Evolutionary conservation across 1,140 invertebrate species (phyloP).

Genomic region (Hyphantria cunea): DNA sequence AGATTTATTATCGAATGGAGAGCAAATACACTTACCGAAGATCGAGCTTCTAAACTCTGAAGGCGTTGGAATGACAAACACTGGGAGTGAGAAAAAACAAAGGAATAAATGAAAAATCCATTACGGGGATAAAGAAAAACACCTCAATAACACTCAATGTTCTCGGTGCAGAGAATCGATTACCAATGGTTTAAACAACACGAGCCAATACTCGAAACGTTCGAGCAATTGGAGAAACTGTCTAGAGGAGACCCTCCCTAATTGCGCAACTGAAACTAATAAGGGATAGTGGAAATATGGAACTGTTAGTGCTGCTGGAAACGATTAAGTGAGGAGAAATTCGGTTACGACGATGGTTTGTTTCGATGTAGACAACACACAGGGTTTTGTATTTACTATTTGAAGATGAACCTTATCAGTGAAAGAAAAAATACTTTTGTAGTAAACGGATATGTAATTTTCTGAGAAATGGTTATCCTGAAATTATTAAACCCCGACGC

Average conservation of each 20-base stretch:
- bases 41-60: conserved; percentile 14
- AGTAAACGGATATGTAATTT: too few relatives aligned
- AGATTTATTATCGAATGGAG: conserved; percentile 16
- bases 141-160: conserved; percentile 26
- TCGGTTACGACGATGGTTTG: background rate
- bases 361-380: too few relatives aligned
- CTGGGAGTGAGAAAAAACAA: conserved; percentile 18
- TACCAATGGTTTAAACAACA: conserved; percentile 20
- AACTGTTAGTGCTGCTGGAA: conserved; percentile 3
- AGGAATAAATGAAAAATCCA: conserved; percentile 26
- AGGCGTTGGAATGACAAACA: conserved; percentile 17
- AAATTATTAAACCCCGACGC: too few relatives aligned
- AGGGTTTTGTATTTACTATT: too few relatives aligned
- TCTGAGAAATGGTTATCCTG: too few relatives aligned
- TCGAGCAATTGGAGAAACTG: conserved; percentile 16
- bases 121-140: conserved; percentile 23
- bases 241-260: conserved; percentile 10
- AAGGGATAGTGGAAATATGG: conserved; percentile 6
- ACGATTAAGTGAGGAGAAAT: background rate
- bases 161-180: conserved; percentile 24
- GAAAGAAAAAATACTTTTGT: too few relatives aligned
- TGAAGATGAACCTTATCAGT: too few relatives aligned
- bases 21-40: conserved; percentile 14
- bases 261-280: conserved; percentile 21
- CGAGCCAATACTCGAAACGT: conserved; percentile 16